Evolutionary conservation across 2,113 vertebrate species (phyloP), one percentile per base, ranked within the genome.

Genomic region (Nesoenas mayeri): DNA sequence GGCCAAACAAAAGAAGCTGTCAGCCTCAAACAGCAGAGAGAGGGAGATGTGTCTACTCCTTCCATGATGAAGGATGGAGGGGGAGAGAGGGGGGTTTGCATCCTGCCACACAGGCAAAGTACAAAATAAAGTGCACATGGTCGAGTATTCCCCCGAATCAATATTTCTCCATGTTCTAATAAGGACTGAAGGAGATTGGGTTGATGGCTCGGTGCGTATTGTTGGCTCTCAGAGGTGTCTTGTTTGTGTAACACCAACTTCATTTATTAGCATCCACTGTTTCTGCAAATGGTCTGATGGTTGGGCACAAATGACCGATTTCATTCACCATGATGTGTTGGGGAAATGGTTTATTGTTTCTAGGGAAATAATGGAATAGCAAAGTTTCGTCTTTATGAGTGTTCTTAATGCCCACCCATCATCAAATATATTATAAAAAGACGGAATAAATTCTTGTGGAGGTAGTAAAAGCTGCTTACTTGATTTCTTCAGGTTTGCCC

Each of bases 211-310:
- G 56, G 20, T 61, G 51, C 77, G 64, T 26, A 15, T 9, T 61
- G 40, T 48, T 80, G 64, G 51, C 47, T 89, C 72, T 19, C 7
- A 13, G 57, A 92, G 42, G 54, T 93, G 82, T 79, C 70, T 56
- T 85, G 64, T 86, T 88, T 80, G 81, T 92, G 71, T 86, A 60
- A 72, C 61, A 82, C 69, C 88, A 85, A 4, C 71, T 92, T 86
- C 79, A 91, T 91, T 91, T 94, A 96, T 92, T 73, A 31, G 48
- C 79, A 56, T 56, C 85, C 87, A 40, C 89, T 92, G 80, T 81
- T 87, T 74, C 89, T 91, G 71, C 80, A 91, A 56, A 75, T 82
- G 85, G 69, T 38, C 80, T 86, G 92, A 66, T 75, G 72, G 74
- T 64, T 10, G 10, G 34, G 36, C 36, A 75, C 65, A 82, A 86